Evolutionary conservation across 1,140 invertebrate species (phyloP).

Genomic region (Conus ventricosus): DNA sequence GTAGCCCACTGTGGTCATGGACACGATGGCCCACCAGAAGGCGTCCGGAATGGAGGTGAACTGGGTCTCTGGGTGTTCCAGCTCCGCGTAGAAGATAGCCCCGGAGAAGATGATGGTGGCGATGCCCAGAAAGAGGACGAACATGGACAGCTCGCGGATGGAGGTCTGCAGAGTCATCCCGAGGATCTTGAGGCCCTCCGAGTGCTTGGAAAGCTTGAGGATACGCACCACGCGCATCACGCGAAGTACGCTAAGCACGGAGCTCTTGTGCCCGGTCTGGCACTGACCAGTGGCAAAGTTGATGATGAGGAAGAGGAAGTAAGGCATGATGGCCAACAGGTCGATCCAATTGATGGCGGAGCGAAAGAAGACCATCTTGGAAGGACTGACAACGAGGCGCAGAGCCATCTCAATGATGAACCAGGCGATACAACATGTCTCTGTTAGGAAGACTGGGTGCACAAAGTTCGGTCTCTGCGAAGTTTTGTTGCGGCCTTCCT

Average conservation of each 20-base stretch:
- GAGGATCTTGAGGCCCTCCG: constrained; percentile 67
- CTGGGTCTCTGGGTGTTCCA: constrained; percentile 51
- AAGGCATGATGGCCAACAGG: constrained; percentile 98
- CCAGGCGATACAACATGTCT: constrained; percentile 76
- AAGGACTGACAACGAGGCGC: constrained; percentile 70
- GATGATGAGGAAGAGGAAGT: constrained; percentile 88
- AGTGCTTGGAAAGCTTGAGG: constrained; percentile 72
- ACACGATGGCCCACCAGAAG: constrained; percentile 73
- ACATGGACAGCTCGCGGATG: constrained; percentile 97
- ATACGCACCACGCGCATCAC: constrained; percentile 69
- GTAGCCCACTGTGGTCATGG: constrained; percentile 71
- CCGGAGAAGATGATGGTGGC: constrained; percentile 68
- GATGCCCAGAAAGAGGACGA: constrained; percentile 96
- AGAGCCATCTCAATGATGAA: constrained; percentile 69
- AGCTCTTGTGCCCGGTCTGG: constrained; percentile 47
- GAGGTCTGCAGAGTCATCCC: constrained; percentile 93
- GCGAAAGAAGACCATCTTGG: constrained; percentile 63
- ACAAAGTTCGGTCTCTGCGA: constrained; percentile 44
- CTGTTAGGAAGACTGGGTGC: constrained; percentile 70
- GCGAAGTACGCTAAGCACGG: constrained; percentile 62
- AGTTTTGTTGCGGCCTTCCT: constrained; percentile 14
- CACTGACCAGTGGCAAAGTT: constrained; percentile 43
- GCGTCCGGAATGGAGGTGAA: constrained; percentile 72
- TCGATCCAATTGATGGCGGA: constrained; percentile 99
- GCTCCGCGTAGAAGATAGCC: constrained; percentile 70